Evolutionary conservation across 1,140 invertebrate genomes (phyloP).

Genomic region (Camponotus vicinus): DNA sequence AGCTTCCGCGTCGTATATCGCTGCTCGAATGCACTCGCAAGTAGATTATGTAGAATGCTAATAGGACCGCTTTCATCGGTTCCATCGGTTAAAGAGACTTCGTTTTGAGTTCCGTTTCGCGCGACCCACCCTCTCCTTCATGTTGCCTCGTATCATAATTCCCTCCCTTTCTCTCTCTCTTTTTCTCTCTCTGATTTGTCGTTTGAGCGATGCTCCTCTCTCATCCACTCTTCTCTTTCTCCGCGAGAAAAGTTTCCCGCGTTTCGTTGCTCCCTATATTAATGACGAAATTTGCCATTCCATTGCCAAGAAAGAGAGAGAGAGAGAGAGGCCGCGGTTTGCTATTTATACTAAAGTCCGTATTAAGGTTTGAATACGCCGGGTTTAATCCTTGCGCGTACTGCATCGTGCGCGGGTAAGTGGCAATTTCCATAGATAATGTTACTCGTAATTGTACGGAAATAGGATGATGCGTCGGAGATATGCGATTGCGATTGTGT

Average conservation of each 20-base stretch:
- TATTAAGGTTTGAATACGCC: slow-evolving; percentile 45
- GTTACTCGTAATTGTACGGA: slow-evolving; percentile 63
- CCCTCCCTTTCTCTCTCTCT: not conserved
- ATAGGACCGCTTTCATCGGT: slow-evolving; percentile 63
- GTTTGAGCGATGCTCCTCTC: not conserved
- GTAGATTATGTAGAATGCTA: slow-evolving; percentile 72
- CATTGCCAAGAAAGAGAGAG: not conserved
- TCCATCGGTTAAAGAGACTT: slow-evolving; percentile 73
- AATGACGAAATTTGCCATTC: slow-evolving; percentile 36
- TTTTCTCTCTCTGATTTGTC: too few relatives aligned
- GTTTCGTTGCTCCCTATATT: slow-evolving; percentile 5
- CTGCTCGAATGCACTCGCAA: slow-evolving; percentile 68
- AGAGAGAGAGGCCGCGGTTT: not conserved
- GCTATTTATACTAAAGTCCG: slow-evolving; percentile 33
- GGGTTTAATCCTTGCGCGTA: slow-evolving; percentile 39
- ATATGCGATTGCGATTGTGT: slow-evolving; percentile 44
- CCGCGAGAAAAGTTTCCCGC: slow-evolving; percentile 21
- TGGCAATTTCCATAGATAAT: slow-evolving; percentile 64
- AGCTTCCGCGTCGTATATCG: slow-evolving; percentile 64
- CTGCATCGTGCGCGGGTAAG: slow-evolving; percentile 28
- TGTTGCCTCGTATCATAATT: not conserved
- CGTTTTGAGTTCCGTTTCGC: slow-evolving; percentile 21
- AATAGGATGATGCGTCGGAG: slow-evolving; percentile 61
- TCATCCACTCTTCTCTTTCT: not conserved
- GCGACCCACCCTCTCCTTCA: not conserved